phyloP scores from a whole-genome alignment of 2,888 invertebrate genomes.

The Lithophane leautieri region DNA sequence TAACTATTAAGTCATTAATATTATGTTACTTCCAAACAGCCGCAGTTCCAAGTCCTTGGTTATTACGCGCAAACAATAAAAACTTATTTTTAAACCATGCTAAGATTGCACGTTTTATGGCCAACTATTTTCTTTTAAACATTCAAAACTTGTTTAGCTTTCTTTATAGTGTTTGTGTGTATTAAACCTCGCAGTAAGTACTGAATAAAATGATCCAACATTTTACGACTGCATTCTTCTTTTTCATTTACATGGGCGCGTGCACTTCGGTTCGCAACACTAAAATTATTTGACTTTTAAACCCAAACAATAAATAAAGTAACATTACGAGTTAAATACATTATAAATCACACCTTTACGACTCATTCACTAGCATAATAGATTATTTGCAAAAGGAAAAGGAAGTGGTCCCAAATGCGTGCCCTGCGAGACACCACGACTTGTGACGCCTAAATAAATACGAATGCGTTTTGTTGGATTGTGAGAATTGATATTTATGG shows the following conservation, averaged over 20 bases:
- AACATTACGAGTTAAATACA: conserved; percentile 67
- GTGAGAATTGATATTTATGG: conserved; percentile 89
- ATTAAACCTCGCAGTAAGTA: conserved; percentile 38
- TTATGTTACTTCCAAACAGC: conserved; percentile 78
- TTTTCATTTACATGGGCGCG: conserved; percentile 35
- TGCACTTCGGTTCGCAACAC: conserved; percentile 59
- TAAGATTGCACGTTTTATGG: conserved; percentile 35
- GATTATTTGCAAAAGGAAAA: conserved; percentile 79
- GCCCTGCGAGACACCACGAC: conserved; percentile 76
- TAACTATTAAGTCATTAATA: conserved; percentile 86
- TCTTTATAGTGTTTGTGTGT: conserved; percentile 33
- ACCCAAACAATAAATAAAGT: conserved; percentile 63
- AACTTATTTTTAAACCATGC: conserved; percentile 51
- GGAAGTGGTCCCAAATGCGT: conserved; percentile 78
- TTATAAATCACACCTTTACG: conserved; percentile 74
- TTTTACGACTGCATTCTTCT: conserved; percentile 53
- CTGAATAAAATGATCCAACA: conserved; percentile 49
- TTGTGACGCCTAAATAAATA: conserved; percentile 86
- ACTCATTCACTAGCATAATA: conserved; percentile 75
- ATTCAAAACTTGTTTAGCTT: conserved; percentile 28
- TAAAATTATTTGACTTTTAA: conserved; percentile 60
- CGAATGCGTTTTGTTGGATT: conserved; percentile 86
- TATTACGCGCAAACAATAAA: conserved; percentile 59
- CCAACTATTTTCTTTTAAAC: conserved; percentile 40
- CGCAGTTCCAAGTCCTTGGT: conserved; percentile 45